These are phyloP conservation scores for Drosophila merina DNA, from an alignment of 2,888 invertebrate genomes.

Conservation along the genomic window DNA sequence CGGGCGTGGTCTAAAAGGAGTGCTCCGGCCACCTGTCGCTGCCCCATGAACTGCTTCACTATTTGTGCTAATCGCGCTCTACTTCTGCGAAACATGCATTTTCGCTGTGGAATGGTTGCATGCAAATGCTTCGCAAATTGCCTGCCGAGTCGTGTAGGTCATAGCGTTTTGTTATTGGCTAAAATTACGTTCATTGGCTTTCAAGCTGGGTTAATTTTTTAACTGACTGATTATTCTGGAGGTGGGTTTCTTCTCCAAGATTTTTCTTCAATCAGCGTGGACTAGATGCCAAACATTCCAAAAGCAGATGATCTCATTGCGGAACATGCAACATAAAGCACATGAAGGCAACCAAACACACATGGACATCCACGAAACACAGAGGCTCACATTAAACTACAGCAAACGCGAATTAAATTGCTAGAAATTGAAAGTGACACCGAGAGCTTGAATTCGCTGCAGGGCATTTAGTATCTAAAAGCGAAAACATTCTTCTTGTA, in stretches of 20 bases:
- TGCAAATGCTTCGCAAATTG: constrained; percentile 34
- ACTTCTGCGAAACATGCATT: constrained; percentile 17
- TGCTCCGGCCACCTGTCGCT: constrained; percentile 19
- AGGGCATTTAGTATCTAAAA: constrained; percentile 29
- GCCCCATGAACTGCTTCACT: constrained; percentile 13
- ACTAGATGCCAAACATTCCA: neutral
- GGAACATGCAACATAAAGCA: constrained; percentile 52
- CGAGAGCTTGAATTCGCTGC: constrained; percentile 53
- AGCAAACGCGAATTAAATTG: constrained; percentile 71
- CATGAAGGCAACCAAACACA: neutral
- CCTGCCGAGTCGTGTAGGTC: neutral
- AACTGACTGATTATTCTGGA: neutral
- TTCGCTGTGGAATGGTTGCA: constrained; percentile 46
- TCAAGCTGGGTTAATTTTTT: constrained; percentile 2
- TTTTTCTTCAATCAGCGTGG: neutral
- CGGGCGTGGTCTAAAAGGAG: constrained; percentile 39
- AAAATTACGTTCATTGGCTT: constrained; percentile 6
- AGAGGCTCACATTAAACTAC: constrained; percentile 44
- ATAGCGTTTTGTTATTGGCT: too few relatives aligned
- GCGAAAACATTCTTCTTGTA: constrained; percentile 46
- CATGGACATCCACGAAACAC: neutral
- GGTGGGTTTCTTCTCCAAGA: neutral
- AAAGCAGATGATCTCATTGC: constrained; percentile 62
- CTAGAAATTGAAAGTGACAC: constrained; percentile 76
- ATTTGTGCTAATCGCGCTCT: constrained; percentile 37